Evolutionary conservation across 2,113 vertebrate species (phyloP).

Genomic region (Corythoichthys intestinalis): DNA sequence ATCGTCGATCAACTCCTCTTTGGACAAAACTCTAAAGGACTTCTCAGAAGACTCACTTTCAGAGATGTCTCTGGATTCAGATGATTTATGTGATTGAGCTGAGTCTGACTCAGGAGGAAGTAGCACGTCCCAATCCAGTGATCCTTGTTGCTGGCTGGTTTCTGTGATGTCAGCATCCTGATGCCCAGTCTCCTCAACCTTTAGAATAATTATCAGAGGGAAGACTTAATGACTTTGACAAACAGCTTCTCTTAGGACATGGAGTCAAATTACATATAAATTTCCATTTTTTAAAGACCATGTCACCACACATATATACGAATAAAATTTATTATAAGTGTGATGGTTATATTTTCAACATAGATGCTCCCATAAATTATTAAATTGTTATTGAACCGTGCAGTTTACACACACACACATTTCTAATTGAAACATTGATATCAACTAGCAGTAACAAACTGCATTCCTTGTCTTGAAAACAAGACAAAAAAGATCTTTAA

Average conservation of each 20-base stretch:
- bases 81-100: not conserved
- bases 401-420: not conserved
- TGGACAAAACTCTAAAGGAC: not conserved
- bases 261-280: not conserved
- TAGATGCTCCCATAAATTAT: too few species aligned
- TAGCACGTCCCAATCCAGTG: not conserved
- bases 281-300: too few species aligned
- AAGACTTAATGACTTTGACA: not conserved
- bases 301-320: too few species aligned
- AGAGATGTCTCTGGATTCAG: conserved; percentile 10
- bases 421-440: not conserved
- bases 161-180: conserved; percentile 28
- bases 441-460: not conserved
- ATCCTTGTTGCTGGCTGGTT: not conserved
- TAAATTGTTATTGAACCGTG: not conserved
- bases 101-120: conserved; percentile 9
- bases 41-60: conserved; percentile 10
- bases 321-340: too few species aligned
- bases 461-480: too few species aligned
- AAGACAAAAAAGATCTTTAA: not conserved
- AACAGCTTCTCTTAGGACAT: not conserved
- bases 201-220: not conserved
- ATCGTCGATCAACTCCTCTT: not conserved
- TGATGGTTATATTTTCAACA: too few species aligned
- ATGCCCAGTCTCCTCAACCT: conserved; percentile 5